Base-by-base conservation (phyloP, 30 jellyfish, hydroid and myxozoan genomes). In the Sanderia malayensis region DNA sequence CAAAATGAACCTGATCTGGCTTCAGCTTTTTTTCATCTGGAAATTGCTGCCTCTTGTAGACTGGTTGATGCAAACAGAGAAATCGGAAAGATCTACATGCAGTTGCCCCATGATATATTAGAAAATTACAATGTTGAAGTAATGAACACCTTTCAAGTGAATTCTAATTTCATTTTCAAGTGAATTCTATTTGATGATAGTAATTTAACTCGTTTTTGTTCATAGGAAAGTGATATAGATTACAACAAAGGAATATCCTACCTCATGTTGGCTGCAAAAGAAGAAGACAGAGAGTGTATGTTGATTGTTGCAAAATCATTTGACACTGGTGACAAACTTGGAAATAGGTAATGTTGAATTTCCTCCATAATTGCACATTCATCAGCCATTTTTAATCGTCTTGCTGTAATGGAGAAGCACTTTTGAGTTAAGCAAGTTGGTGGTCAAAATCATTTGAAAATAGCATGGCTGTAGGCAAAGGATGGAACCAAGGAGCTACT, bases 331-430 rank as follows among this genome's bases (percentile, higher is more conserved):
- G 72, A 32, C n/a, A 58, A 76, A 15, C 89, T 92, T 31, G 93
- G 96, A 20, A 28, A 85, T 21, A 83, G 96, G 98, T 90, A 47
- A n/a, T n/a, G n/a, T n/a, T n/a, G n/a, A n/a, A n/a, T n/a, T n/a
- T n/a, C n/a, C n/a, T n/a, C n/a, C n/a, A n/a, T n/a, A n/a, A n/a
- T n/a, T n/a, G n/a, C n/a, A n/a, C n/a, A n/a, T n/a, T n/a, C n/a
- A n/a, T n/a, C n/a, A n/a, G n/a, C n/a, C n/a, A n/a, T n/a, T n/a
- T n/a, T n/a, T n/a, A n/a, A n/a, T n/a, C n/a, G n/a, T n/a, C n/a
- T n/a, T n/a, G n/a, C n/a, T n/a, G n/a, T n/a, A n/a, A n/a, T n/a
- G n/a, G n/a, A n/a, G n/a, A n/a, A n/a, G n/a, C n/a, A n/a, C n/a
- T n/a, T n/a, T n/a, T n/a, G n/a, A n/a, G n/a, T n/a, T n/a, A n/a